Evolutionary conservation across 2,113 vertebrate species (phyloP), one percentile per base, ranked within the genome.

Genomic region (Phoxinus phoxinus): DNA sequence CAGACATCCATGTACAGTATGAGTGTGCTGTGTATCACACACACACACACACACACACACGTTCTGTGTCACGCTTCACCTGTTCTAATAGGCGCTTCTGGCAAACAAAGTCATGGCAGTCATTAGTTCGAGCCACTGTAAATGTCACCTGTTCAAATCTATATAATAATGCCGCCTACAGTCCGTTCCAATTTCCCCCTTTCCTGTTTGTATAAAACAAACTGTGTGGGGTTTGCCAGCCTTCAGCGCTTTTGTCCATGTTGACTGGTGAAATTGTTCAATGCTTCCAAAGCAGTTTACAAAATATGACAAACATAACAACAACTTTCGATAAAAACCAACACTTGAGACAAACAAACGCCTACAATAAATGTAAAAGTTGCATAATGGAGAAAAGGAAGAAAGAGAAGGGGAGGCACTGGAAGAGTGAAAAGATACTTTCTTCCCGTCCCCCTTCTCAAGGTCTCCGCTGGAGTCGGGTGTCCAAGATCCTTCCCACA

Each of bases 121-220:
- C 90, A 89, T 91, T 90, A 90, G 91, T 93, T 92, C 88, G 83
- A 91, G 91, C 82, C 87, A 87, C 79, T 86, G 88, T 93, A 92
- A 94, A 94, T 93, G 92, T 93, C 90, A 91, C 63, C 84, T 88
- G 91, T 93, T 93, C 93, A 91, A 92, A 91, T 85, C 87, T 83
- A 56, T 53, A 19, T 56, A 56, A 84, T 35, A 77, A 67, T 13
- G 17, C 44, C 46, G 25, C n/a, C 37, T 25, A 84, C 44, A 10
- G 58, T 44, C 6, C 3, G 6, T 7, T 63, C 7, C 30, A 85
- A n/a, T 53, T 35, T 63, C 9, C 67, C 67, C 4, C 32, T 71
- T 41, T 71, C 67, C 67, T 37, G 32, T 71, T 23, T 56, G 19
- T 56, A 56, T 56, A 56, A 56, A 56, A 56, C 53, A 56, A 56